Evolutionary conservation across 2,113 vertebrate genomes (phyloP).

Genomic region (Ctenomys sociabilis): DNA sequence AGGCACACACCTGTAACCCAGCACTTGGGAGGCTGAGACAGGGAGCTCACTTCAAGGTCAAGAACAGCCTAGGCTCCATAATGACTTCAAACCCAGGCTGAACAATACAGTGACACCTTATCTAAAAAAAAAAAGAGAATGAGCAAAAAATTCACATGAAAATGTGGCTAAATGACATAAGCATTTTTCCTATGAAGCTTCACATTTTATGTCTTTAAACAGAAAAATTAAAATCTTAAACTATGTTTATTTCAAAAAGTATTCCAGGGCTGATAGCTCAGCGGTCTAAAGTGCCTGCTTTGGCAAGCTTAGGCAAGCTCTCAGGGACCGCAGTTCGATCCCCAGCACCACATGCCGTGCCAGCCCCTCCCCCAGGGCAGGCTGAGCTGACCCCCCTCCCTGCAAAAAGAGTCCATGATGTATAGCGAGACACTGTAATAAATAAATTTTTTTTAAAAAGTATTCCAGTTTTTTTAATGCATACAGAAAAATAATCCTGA

Average conservation of each 20-base stretch:
- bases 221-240: conserved; percentile 54
- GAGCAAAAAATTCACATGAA: conserved; percentile 57
- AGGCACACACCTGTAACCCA: not conserved
- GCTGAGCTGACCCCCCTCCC: no score
- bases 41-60: not conserved
- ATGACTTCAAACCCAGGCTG: not conserved
- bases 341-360: no score
- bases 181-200: not conserved
- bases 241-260: conserved; percentile 20
- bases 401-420: no score
- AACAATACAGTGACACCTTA: not conserved
- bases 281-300: no score
- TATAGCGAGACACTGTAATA: no score
- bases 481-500: not conserved
- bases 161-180: conserved; percentile 49
- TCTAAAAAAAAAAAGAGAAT: not conserved
- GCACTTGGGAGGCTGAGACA: not conserved
- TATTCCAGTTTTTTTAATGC: not conserved
- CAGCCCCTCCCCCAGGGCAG: no score
- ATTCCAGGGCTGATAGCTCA: not conserved
- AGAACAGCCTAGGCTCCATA: not conserved
- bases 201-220: conserved; percentile 51
- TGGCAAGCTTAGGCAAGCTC: no score
- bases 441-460: no score
- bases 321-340: no score